Evolutionary conservation across 2,113 vertebrate genomes (phyloP).

Genomic region (Tamias sibiricus): DNA sequence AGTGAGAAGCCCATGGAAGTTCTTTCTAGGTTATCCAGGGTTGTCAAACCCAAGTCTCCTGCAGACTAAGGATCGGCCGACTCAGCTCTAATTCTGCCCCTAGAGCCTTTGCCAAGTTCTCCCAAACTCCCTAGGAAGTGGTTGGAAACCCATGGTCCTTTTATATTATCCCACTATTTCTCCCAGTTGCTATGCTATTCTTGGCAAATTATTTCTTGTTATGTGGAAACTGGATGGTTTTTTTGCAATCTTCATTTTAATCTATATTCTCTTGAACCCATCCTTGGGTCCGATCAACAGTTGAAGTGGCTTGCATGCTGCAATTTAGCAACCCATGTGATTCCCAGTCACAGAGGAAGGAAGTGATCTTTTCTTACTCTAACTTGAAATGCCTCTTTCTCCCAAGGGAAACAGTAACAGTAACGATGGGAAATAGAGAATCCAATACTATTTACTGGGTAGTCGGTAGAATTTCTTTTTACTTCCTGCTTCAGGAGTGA

Average conservation of each 20-base stretch:
- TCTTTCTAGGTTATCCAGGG: background rate
- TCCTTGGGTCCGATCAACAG: background rate
- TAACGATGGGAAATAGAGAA: slow-evolving; percentile 45
- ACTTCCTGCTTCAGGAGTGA: slow-evolving; percentile 12
- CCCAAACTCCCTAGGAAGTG: slow-evolving; percentile 16
- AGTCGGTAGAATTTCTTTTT: slow-evolving; percentile 46
- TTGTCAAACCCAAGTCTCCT: background rate
- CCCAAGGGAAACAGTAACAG: background rate
- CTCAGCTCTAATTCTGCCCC: background rate
- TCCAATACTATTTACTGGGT: background rate
- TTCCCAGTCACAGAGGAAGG: background rate
- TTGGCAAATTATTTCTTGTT: background rate
- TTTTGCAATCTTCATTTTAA: background rate
- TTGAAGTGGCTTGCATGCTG: background rate
- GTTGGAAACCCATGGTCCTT: slow-evolving; percentile 20
- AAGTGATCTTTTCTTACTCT: background rate
- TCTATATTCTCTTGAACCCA: background rate
- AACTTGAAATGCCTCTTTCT: background rate
- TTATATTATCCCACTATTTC: background rate
- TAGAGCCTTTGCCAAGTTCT: slow-evolving; percentile 18
- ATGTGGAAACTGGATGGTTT: background rate
- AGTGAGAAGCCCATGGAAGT: background rate
- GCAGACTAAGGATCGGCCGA: background rate
- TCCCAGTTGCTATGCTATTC: background rate
- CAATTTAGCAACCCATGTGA: background rate